Conservation (phyloP, 2,888 invertebrate genomes). For the Melinaea menophilus region DNA sequence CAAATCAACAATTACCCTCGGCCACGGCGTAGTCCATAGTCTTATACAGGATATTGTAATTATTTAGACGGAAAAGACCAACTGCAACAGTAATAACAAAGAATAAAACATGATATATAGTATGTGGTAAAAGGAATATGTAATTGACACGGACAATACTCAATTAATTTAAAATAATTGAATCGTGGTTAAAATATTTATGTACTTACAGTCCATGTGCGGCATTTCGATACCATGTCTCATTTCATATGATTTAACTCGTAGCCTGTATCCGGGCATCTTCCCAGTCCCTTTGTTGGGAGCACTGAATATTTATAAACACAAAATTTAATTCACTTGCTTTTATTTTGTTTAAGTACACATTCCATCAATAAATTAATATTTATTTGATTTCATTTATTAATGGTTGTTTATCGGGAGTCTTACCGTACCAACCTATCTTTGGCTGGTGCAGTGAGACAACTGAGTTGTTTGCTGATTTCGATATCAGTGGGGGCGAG, state of each 20-base stretch:
- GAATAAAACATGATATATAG: neutral
- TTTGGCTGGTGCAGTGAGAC: conserved; percentile 24
- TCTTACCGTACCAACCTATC: conserved; percentile 25
- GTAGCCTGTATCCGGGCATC: conserved; percentile 15
- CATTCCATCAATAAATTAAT: neutral
- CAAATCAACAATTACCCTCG: conserved; percentile 85
- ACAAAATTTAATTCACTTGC: neutral
- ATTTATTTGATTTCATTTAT: neutral
- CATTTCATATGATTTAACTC: conserved; percentile 34
- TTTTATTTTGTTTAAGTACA: neutral
- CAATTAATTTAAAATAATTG: neutral
- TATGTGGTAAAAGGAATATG: neutral
- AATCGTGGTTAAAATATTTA: neutral
- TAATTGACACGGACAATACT: neutral
- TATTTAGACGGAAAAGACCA: conserved; percentile 81
- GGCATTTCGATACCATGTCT: conserved; percentile 51
- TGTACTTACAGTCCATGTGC: conserved; percentile 54
- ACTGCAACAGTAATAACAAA: conserved; percentile 65
- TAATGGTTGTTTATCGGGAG: conserved; percentile 18
- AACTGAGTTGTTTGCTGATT: conserved; percentile 18
- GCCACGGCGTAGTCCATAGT: conserved; percentile 81
- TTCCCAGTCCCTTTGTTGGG: neutral
- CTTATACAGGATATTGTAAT: conserved; percentile 50
- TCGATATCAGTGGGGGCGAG: conserved; percentile 20
- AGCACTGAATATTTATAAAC: neutral